phyloP scores from a whole-genome alignment of 2,797 vertebrate species.

The Sciurus vulgaris region DNA sequence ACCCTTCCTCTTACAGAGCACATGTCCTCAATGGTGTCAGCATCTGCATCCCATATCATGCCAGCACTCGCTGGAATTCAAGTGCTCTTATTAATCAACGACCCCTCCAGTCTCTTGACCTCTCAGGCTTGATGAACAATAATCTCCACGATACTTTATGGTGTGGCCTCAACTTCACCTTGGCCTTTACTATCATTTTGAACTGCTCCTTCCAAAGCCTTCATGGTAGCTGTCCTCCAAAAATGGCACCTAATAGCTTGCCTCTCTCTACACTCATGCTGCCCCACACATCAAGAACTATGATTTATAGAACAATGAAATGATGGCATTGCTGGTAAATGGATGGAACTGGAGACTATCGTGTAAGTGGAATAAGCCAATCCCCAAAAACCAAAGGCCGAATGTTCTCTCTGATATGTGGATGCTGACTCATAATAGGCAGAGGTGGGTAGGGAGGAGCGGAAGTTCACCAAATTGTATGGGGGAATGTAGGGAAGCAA shows the following conservation, averaged over 20 bases:
- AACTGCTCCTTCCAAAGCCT: background rate
- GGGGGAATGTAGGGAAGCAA: too few relatives aligned
- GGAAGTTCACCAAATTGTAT: too few relatives aligned
- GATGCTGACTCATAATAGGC: too few relatives aligned
- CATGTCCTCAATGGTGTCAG: background rate
- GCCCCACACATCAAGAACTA: background rate
- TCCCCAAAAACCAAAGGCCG: too few relatives aligned
- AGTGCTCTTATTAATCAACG: background rate
- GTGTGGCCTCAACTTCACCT: background rate
- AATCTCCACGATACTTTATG: background rate
- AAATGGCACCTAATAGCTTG: background rate
- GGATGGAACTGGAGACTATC: too few relatives aligned
- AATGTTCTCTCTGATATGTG: too few relatives aligned
- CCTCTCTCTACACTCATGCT: background rate
- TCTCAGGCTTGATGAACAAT: background rate
- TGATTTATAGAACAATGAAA: background rate
- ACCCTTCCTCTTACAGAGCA: background rate
- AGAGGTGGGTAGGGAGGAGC: too few relatives aligned
- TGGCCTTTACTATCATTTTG: background rate
- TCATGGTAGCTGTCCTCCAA: background rate
- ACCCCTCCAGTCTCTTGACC: background rate
- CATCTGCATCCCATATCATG: background rate
- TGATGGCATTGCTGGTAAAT: too few relatives aligned
- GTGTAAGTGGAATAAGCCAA: too few relatives aligned
- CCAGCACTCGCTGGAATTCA: too few relatives aligned